Base-by-base conservation (phyloP, 2,888 invertebrate species). In the Pterostichus madidus region DNA sequence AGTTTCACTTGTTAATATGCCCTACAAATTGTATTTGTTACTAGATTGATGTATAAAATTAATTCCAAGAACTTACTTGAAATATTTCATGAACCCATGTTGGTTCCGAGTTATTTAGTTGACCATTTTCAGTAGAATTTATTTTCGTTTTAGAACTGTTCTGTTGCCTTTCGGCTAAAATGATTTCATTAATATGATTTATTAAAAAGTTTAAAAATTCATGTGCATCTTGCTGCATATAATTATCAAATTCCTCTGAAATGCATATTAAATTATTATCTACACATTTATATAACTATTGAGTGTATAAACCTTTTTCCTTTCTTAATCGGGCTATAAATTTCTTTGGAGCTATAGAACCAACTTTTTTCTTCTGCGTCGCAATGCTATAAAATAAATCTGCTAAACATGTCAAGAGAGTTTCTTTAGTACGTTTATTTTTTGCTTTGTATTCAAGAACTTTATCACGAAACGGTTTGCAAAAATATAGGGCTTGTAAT, bases 1-100 rank as follows among this genome's bases (percentile, higher is more conserved):
- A 1, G 99, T 99, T 92, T 99, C 99, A 90, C 99, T 99, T 3
- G 99, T 99, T 85, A 99, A 93, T 79, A 99, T 99, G 85, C 99
- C 99, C 90, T 90, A 84, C 86, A 83, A 52, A 84, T n/a, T 17
- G 5, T 10, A 56, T 17, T 11, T 49, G 46, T 17, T 52, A 17
- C 24, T 24, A 49, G 17, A 31, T 17, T 32, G 24, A 13, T 8
- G 7, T 73, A 73, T 39, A 71, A 17, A 46, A 49, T 73, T 10
- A 39, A 11, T 46, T 15, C 7, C 1, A 39, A 39, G 7, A 39
- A 84, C 73, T 84, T 87, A 89, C 90, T 92, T 99, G 99, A 91
- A 99, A 99, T 89, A 99, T 99, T 91, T 99, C 99, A 89, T 99
- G 99, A 84, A 99, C 99, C 99, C 99, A 99, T 0, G 99, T 99